These are phyloP conservation scores for Acleris holmiana DNA, from an alignment of 2,888 invertebrate species.

Conservation along the genomic window DNA sequence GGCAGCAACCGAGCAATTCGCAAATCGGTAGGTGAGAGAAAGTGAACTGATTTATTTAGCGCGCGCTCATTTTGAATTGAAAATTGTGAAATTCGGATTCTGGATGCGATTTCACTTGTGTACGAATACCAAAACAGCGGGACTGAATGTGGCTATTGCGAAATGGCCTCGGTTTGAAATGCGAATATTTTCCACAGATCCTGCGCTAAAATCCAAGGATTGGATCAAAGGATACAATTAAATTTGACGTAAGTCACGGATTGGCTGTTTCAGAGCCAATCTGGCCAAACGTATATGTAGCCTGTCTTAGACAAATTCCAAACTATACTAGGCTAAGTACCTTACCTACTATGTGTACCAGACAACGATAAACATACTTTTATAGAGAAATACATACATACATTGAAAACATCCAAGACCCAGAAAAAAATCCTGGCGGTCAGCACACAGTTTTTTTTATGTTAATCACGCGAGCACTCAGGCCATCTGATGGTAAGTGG, in stretches of 20 bases:
- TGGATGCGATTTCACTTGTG: constrained; percentile 60
- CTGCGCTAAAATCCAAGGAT: constrained; percentile 53
- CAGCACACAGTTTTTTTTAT: too few species aligned
- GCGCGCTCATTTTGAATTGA: constrained; percentile 56
- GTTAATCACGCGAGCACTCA: too few species aligned
- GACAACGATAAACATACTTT: too few species aligned
- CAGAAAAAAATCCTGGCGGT: too few species aligned
- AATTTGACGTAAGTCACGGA: not conserved
- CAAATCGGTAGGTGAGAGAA: constrained; percentile 63
- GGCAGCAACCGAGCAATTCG: constrained; percentile 47
- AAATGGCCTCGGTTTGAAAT: constrained; percentile 57
- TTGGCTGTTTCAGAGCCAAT: too few species aligned
- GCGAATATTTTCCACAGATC: constrained; percentile 57
- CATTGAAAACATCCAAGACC: too few species aligned
- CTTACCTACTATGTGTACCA: too few species aligned
- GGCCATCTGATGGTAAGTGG: too few species aligned
- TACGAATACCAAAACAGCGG: constrained; percentile 54
- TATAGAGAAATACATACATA: too few species aligned
- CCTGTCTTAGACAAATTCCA: too few species aligned
- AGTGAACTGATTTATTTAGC: constrained; percentile 64
- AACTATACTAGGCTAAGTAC: too few species aligned
- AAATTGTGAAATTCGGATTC: constrained; percentile 64
- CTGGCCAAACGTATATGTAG: too few species aligned
- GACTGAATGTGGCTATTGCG: constrained; percentile 53
- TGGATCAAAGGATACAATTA: constrained; percentile 47